Evolutionary conservation across 2,113 vertebrate genomes (phyloP), one percentile per base, ranked within the genome.

Genomic region (Hoplias malabaricus): DNA sequence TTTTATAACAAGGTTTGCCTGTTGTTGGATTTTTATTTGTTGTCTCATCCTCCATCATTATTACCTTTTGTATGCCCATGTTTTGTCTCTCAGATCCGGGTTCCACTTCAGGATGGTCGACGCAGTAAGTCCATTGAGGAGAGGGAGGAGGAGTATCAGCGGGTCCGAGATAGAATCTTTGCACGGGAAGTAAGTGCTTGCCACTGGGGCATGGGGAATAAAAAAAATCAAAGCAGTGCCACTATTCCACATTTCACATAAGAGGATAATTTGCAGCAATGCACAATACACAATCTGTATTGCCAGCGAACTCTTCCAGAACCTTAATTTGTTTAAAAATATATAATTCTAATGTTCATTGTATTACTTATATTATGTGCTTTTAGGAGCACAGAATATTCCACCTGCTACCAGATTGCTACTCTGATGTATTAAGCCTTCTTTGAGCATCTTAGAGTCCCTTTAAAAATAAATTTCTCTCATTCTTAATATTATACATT

Each of bases 101-200:
- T 99, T 87, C 98, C 98, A 78, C 93, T 99, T 89, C 98, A 98
- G 93, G 98, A 99, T 84, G 98, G 97, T 84, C 93, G 97, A 78
- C 95, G 98, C 88, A 99, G 98, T 91, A 99, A 99, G 90, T 99
- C 98, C 78, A 98, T 99, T 87, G 96, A 99, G 88, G 98, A 99
- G 91, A 90, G 98, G 82, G 98, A 99, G 86, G 98, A 99, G 76
- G 98, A 98, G 82, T 99, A 99, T 90, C 98, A 99, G 90, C 93
- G 97, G 83, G 98, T 95, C 90, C 94, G 98, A 92, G 98, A 99
- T 92, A 92, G 98, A 88, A 99, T 99, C 84, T 99, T 99, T 93
- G 98, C 98, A 82, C 94, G 97, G 82, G 98, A 99, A 94, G 98
- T 98, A 90, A 96, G 96, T 91, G 27, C 36, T 11, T 29, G 80